Base-by-base conservation (phyloP, 2,888 invertebrate genomes). In the Chrysopilus asiliformis region DNA sequence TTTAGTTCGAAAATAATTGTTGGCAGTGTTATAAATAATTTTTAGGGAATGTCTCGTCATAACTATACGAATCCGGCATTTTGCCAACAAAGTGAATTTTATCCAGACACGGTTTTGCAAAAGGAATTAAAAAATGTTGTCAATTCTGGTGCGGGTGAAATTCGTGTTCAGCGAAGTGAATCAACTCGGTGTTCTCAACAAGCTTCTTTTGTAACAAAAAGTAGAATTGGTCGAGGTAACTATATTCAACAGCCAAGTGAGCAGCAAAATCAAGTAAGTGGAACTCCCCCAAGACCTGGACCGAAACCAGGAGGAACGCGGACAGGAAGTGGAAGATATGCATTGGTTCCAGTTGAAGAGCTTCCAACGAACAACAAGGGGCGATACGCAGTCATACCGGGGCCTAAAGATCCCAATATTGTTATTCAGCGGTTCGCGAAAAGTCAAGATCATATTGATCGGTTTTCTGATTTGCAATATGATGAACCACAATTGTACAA, bases 51-150 rank as follows among this genome's bases (percentile, higher is more conserved):
- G 62, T 62, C 62, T 16, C 53, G 54, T 36, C 62, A 64, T 40
- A 62, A 78, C 49, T 84, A 84, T 51, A 76, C 78, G 5, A 84
- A 84, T 55, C 82, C 82, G 36, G 82, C 82, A 1, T 84, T 84
- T 54, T 81, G 80, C 54, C 74, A 77, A 18, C 76, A 80, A 60
- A 82, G 82, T 54, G 83, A 84, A 52, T 75, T 67, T 46, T 67
- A 67, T 45, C 62, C 60, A 38, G 48, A 46, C 54, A 60, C 45
- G 50, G 40, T 43, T 6, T 20, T 40, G 9, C 41, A 32, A 43
- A 42, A 40, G 36, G 19, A 68, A 64, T 40, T 57, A 57, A 8
- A 16, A n/a, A n/a, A n/a, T n/a, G n/a, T n/a, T n/a, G n/a, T n/a
- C 10, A 18, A 39, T n/a, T 29, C 1, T 62, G 62, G 40, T 52